phyloP scores from a whole-genome alignment of 2,888 invertebrate species.

The Tortrix viridana region DNA sequence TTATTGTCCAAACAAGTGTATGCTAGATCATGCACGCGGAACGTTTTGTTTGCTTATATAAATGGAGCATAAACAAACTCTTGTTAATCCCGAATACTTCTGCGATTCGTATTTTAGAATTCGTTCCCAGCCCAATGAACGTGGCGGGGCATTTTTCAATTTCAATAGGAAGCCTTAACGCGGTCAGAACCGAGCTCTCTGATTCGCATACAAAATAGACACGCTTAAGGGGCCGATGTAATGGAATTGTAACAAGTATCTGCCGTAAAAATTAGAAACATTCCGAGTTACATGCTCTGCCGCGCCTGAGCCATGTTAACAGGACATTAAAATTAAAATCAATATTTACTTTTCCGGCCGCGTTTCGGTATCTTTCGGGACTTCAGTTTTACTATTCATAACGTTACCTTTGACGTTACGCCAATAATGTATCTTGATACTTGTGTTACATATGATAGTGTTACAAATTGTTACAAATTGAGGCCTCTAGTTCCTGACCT shows the following conservation, averaged over 20 bases:
- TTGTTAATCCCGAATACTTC: conserved; percentile 5
- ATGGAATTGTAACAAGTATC: background rate
- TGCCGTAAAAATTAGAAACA: conserved; percentile 13
- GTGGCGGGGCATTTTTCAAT: conserved; percentile 17
- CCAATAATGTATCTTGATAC: too few relatives aligned
- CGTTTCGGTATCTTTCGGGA: background rate
- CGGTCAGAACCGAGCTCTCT: too few relatives aligned
- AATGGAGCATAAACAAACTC: conserved; percentile 21
- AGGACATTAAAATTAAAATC: conserved; percentile 24
- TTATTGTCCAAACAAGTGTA: background rate
- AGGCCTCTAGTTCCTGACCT: too few relatives aligned
- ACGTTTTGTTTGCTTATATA: conserved; percentile 27
- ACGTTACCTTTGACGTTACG: background rate
- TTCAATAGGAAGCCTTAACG: conserved; percentile 23
- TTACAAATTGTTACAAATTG: too few relatives aligned
- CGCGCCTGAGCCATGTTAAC: conserved; percentile 21
- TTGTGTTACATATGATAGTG: too few relatives aligned
- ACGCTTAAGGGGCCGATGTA: too few relatives aligned
- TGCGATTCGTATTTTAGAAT: conserved; percentile 27
- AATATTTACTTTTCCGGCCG: conserved; percentile 4
- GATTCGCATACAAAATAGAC: too few relatives aligned
- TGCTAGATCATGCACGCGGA: conserved; percentile 20
- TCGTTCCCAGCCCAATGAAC: conserved; percentile 10
- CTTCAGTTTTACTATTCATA: background rate
- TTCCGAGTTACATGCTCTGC: conserved; percentile 4